phyloP scores from a whole-genome alignment of 2,888 invertebrate species.

The Apoda limacodes region DNA sequence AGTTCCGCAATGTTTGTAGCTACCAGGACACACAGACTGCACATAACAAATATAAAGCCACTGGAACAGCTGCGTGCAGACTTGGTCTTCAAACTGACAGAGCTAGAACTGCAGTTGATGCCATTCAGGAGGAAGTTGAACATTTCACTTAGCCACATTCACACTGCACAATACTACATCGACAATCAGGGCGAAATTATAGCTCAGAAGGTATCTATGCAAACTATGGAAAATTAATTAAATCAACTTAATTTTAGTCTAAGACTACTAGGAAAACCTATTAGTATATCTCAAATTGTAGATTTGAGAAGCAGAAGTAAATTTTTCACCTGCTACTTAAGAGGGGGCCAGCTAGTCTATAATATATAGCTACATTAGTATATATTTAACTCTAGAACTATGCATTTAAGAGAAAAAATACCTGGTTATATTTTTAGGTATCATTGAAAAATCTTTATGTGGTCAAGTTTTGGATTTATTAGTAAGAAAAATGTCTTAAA shows the following conservation, averaged over 20 bases:
- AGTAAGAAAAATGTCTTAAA: too few species aligned
- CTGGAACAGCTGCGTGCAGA: slow-evolving; percentile 77
- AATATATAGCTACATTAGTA: too few species aligned
- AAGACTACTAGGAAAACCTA: neutral
- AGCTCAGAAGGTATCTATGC: slow-evolving; percentile 70
- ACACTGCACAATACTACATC: slow-evolving; percentile 81
- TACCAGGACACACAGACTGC: slow-evolving; percentile 73
- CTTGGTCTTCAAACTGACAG: slow-evolving; percentile 81
- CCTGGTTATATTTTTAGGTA: too few species aligned
- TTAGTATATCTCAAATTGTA: neutral
- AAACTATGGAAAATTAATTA: slow-evolving; percentile 19
- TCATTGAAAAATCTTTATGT: too few species aligned
- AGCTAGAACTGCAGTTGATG: slow-evolving; percentile 77
- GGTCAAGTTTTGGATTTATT: too few species aligned
- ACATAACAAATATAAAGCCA: slow-evolving; percentile 74
- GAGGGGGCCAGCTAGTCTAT: too few species aligned
- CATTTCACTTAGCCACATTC: slow-evolving; percentile 79
- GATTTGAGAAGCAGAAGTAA: too few species aligned
- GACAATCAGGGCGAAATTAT: slow-evolving; percentile 79
- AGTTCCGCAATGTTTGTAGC: slow-evolving; percentile 52
- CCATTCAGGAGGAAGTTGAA: slow-evolving; percentile 80
- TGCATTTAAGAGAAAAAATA: too few species aligned
- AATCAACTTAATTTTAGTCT: too few species aligned
- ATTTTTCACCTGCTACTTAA: too few species aligned
- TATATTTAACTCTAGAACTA: too few species aligned